A percentile compares a stretch with the other conserved stretches of the same genome.
These are phyloP conservation scores for Denticeps clupeoides DNA, from an alignment of 2,797 vertebrate species.

Conservation along the genomic window DNA sequence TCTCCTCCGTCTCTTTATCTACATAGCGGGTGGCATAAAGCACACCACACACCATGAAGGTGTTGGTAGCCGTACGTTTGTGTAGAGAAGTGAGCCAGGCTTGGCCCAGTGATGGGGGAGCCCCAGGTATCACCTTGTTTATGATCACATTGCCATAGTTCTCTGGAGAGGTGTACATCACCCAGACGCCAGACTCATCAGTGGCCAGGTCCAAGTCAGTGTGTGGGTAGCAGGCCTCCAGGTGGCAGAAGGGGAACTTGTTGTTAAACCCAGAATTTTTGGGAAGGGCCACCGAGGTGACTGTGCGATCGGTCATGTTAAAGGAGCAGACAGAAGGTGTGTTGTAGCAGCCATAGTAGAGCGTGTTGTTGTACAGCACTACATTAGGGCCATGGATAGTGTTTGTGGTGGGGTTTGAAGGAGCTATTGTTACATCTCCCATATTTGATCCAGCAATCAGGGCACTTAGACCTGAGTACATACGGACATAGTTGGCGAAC, in stretches of 20 bases:
- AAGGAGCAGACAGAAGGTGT: slow-evolving; percentile 46
- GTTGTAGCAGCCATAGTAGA: slow-evolving; percentile 63
- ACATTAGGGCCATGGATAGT: slow-evolving; percentile 57
- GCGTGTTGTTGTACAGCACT: slow-evolving; percentile 42
- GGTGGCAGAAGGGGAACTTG: slow-evolving; percentile 49
- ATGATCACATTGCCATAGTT: slow-evolving; percentile 54
- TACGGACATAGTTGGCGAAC: slow-evolving; percentile 39
- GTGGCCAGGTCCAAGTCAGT: slow-evolving; percentile 59
- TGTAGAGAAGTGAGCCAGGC: slow-evolving; percentile 52
- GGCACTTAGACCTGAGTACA: slow-evolving; percentile 45
- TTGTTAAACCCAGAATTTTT: slow-evolving; percentile 48
- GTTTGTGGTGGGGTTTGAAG: slow-evolving; percentile 54
- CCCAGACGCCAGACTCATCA: slow-evolving; percentile 57
- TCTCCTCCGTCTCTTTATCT: slow-evolving; percentile 40
- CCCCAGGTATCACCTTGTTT: slow-evolving; percentile 33
- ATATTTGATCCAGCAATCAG: slow-evolving; percentile 39
- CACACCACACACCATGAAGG: slow-evolving; percentile 55
- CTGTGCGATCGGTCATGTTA: slow-evolving; percentile 38
- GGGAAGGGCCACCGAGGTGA: slow-evolving; percentile 41
- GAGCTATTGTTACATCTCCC: slow-evolving; percentile 30
- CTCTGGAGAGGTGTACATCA: slow-evolving; percentile 44
- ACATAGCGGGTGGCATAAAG: slow-evolving; percentile 55
- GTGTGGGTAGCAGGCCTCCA: slow-evolving; percentile 38
- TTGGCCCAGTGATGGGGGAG: slow-evolving; percentile 12
- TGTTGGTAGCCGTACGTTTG: slow-evolving; percentile 49